Percentiles rank a stretch among this genome's conserved stretches.
Conservation (phyloP, 2,113 vertebrate species). For the Lophochroa leadbeateri region DNA sequence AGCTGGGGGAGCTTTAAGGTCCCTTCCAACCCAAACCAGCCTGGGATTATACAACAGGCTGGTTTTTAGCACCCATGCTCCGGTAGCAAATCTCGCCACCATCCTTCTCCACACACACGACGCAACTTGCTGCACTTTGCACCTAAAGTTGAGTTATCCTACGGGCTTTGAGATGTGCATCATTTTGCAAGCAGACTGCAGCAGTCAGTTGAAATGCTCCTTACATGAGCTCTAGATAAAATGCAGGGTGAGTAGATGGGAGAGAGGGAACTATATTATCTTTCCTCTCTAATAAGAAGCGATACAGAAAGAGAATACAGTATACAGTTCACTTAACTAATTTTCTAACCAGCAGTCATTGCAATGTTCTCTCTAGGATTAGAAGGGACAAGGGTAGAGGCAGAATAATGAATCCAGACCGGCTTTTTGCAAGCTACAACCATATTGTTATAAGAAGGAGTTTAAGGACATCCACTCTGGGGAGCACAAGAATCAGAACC, state of each 20-base stretch:
- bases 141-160: neutral
- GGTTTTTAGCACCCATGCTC: neutral
- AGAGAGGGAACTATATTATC: neutral
- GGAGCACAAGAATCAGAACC: slow-evolving; percentile 39
- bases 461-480: slow-evolving; percentile 33
- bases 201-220: neutral
- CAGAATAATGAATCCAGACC: slow-evolving; percentile 47
- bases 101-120: neutral
- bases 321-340: slow-evolving; percentile 55
- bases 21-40: neutral
- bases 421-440: slow-evolving; percentile 27
- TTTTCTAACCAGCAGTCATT: slow-evolving; percentile 61
- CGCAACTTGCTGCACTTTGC: neutral
- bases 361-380: slow-evolving; percentile 51
- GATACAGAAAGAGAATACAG: slow-evolving; percentile 16
- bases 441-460: slow-evolving; percentile 23
- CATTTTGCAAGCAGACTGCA: slow-evolving; percentile 3
- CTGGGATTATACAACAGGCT: neutral
- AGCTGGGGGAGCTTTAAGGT: neutral
- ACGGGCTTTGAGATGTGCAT: neutral
- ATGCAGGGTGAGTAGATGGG: neutral
- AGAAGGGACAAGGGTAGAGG: slow-evolving; percentile 49
- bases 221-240: neutral
- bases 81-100: neutral
- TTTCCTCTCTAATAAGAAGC: slow-evolving; percentile 21